phyloP scores from a whole-genome alignment of 2,113 vertebrate species.

The Microtus pennsylvanicus region DNA sequence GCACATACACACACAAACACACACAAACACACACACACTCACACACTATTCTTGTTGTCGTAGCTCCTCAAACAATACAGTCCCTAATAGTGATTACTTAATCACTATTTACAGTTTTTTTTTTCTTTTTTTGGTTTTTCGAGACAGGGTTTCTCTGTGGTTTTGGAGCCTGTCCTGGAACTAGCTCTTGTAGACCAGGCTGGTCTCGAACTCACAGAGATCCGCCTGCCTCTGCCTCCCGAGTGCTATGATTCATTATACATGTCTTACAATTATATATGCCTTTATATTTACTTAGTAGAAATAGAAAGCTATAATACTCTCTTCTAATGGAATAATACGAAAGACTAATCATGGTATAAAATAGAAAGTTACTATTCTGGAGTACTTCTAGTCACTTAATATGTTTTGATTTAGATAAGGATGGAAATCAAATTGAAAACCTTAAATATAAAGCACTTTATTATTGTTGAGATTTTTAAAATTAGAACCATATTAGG shows the following conservation, averaged over 20 bases:
- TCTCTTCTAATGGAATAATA: neutral
- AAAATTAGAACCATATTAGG: neutral
- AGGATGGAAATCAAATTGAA: neutral
- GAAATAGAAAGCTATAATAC: neutral
- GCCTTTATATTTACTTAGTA: neutral
- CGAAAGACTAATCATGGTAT: neutral
- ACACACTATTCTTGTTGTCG: neutral
- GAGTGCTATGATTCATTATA: neutral
- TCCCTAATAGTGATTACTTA: neutral
- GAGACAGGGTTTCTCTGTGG: too few species aligned
- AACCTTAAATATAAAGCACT: neutral
- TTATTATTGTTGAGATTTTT: conserved; percentile 29
- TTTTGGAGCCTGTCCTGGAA: too few species aligned
- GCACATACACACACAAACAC: too few species aligned
- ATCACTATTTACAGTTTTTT: neutral
- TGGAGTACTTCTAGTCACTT: neutral
- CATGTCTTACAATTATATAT: neutral
- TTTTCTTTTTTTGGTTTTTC: too few species aligned
- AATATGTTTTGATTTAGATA: neutral
- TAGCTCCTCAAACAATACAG: neutral
- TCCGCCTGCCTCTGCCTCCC: too few species aligned
- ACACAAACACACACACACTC: neutral
- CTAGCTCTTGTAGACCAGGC: too few species aligned
- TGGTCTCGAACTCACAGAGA: too few species aligned
- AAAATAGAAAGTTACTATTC: neutral